Base-by-base conservation (phyloP, 2,888 invertebrate genomes). In the Drosophila ustulata region DNA sequence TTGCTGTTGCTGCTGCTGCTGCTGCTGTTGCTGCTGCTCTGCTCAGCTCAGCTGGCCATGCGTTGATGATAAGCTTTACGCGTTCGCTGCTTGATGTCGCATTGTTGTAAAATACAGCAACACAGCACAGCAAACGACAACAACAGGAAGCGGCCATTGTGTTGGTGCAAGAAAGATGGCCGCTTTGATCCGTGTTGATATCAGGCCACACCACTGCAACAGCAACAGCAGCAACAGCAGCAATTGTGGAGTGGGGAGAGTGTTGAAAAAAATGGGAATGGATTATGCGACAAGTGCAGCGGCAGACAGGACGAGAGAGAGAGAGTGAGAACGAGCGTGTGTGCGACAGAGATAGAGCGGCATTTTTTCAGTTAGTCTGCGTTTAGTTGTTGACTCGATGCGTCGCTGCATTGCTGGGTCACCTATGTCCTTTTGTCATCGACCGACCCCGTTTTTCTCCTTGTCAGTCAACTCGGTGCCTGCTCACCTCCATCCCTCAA, bases 111-210 rank as follows among this genome's bases (percentile, higher is more conserved):
- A 69, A 53, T 68, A 65, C 81, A 71, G 52, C 71, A 77, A 53
- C 70, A 66, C 50, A 39, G 49, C 64, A 37, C 62, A 68, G 77
- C 53, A 66, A 43, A 69, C 81, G 66, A 73, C 77, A 80, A 74
- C 81, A 81, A 78, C 80, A 72, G 80, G 73, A 80, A 73, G 49
- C 64, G 72, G 65, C 61, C 77, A 78, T 71, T 76, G 85, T 76
- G 71, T 62, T 72, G 70, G 43, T 75, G 78, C 87, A 84, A 89
- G 85, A 87, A 86, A 89, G 88, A 86, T 89, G 85, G 85, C 82
- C 88, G 82, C 82, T 88, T 86, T 86, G 85, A 86, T 87, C 89
- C 89, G 71, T 78, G 88, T 84, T 87, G 88, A 86, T 86, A 78
- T 73, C 87, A 71, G 70, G 66, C 67, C 65, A 64, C 25, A 51